Percentiles rank a stretch among this genome's conserved stretches.
These are phyloP conservation scores for Calvadosia cruxmelitensis DNA, from an alignment of 30 jellyfish, hydroid and myxozoan genomes.

Conservation along the genomic window DNA sequence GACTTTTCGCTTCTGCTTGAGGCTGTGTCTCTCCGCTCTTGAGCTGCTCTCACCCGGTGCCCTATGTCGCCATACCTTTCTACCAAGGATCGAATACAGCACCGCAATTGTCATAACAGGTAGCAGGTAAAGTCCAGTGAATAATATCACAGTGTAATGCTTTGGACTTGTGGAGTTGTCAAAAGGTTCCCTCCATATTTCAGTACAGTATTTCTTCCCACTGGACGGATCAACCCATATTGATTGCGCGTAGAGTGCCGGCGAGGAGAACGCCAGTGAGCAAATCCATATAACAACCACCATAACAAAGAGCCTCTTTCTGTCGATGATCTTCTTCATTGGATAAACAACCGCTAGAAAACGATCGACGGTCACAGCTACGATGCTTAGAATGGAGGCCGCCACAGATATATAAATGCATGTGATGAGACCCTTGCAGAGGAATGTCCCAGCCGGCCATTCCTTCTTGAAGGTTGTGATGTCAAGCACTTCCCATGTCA, in stretches of 20 bases:
- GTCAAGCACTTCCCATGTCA: constrained; percentile 42
- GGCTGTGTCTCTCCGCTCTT: constrained; percentile 3
- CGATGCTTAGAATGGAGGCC: constrained; percentile 40
- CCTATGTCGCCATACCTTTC: constrained; percentile 42
- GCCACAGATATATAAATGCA: constrained; percentile 61
- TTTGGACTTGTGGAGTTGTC: constrained; percentile 37
- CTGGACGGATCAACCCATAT: constrained; percentile 4
- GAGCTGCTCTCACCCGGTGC: constrained; percentile 7
- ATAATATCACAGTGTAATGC: constrained; percentile 59
- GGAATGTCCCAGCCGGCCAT: constrained; percentile 62
- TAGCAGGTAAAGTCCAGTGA: constrained; percentile 40
- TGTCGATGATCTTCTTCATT: constrained; percentile 22
- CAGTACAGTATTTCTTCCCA: constrained; percentile 34
- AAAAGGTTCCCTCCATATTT: constrained; percentile 60
- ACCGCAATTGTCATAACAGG: constrained; percentile 49
- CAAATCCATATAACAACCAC: constrained; percentile 46
- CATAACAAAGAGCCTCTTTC: constrained; percentile 7
- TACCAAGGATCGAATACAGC: constrained; percentile 40
- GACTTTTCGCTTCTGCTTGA: constrained; percentile 18
- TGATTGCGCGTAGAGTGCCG: constrained; percentile 46
- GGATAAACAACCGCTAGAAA: constrained; percentile 61
- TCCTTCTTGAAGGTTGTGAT: constrained; percentile 21
- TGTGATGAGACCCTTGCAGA: constrained; percentile 45
- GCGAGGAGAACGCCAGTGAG: constrained; percentile 52
- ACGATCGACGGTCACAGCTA: constrained; percentile 57